A percentile compares a stretch with the other conserved stretches of the same genome.
phyloP scores from a whole-genome alignment of 1,140 invertebrate genomes.

The Brachionus rubens region DNA sequence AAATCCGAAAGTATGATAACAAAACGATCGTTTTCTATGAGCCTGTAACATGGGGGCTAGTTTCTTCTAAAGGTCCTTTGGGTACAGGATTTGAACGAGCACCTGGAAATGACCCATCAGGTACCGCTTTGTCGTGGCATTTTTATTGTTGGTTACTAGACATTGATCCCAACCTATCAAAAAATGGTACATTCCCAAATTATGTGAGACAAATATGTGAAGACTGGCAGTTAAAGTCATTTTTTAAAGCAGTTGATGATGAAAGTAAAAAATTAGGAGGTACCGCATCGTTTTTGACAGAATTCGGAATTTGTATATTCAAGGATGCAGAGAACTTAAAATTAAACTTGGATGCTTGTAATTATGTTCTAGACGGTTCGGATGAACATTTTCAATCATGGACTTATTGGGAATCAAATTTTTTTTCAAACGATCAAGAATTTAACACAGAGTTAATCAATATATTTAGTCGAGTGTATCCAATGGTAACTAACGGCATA shows the following conservation, averaged over 20 bases:
- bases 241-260: slow-evolving; percentile 47
- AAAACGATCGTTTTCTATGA: slow-evolving; percentile 47
- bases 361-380: slow-evolving; percentile 48
- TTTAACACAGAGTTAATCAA: too few relatives aligned
- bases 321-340: slow-evolving; percentile 46
- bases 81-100: slow-evolving; percentile 46
- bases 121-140: slow-evolving; percentile 45
- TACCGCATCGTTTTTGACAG: slow-evolving; percentile 49
- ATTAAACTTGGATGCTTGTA: slow-evolving; percentile 49
- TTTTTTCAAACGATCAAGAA: slow-evolving; percentile 40
- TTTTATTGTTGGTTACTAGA: slow-evolving; percentile 47
- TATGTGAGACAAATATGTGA: slow-evolving; percentile 2
- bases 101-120: background rate
- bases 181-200: slow-evolving; percentile 31
- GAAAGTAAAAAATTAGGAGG: slow-evolving; percentile 48
- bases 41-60: slow-evolving; percentile 44
- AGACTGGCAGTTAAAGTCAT: slow-evolving; percentile 14
- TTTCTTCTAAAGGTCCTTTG: slow-evolving; percentile 6
- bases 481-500: slow-evolving; percentile 48
- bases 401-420: slow-evolving; percentile 52
- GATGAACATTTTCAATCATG: slow-evolving; percentile 50
- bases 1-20: slow-evolving; percentile 38
- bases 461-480: slow-evolving; percentile 46
- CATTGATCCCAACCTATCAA: background rate
- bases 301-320: slow-evolving; percentile 50